These are phyloP conservation scores for Anastrepha ludens DNA, from an alignment of 1,140 invertebrate genomes.

Conservation along the genomic window DNA sequence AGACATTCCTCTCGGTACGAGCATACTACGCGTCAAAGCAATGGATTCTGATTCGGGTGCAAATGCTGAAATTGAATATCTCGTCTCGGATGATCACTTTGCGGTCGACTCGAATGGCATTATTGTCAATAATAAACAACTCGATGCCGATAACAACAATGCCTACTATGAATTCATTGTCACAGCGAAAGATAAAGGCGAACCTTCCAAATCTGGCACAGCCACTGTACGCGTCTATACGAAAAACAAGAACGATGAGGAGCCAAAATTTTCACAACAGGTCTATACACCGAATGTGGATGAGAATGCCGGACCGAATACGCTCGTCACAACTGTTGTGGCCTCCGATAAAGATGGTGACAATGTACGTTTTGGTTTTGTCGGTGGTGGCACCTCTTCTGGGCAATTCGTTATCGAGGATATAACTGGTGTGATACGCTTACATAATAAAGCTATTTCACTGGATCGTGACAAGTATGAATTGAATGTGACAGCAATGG, in stretches of 20 bases:
- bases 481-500: conserved; percentile 94
- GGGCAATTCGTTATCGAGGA: conserved; percentile 97
- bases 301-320: conserved; percentile 95
- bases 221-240: conserved; percentile 95
- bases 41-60: conserved; percentile 93
- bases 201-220: conserved; percentile 92
- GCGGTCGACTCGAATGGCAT: conserved; percentile 93
- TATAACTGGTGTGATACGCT: conserved; percentile 93
- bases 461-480: conserved; percentile 94
- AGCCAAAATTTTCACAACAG: conserved; percentile 96
- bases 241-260: conserved; percentile 97
- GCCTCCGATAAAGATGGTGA: conserved; percentile 97
- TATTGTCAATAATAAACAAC: conserved; percentile 93
- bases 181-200: conserved; percentile 94
- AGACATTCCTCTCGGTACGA: conserved; percentile 92
- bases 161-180: conserved; percentile 96
- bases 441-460: conserved; percentile 89
- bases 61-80: conserved; percentile 95
- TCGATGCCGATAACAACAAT: conserved; percentile 96
- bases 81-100: conserved; percentile 93
- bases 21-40: conserved; percentile 93
- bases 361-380: conserved; percentile 94
- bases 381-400: conserved; percentile 90
- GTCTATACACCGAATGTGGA: conserved; percentile 97
- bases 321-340: conserved; percentile 94